A percentile compares a stretch with the other conserved stretches of the same genome.
Evolutionary conservation across 23 tunicate species (phyloP).

Genomic region (Trididemnum miniatum): DNA sequence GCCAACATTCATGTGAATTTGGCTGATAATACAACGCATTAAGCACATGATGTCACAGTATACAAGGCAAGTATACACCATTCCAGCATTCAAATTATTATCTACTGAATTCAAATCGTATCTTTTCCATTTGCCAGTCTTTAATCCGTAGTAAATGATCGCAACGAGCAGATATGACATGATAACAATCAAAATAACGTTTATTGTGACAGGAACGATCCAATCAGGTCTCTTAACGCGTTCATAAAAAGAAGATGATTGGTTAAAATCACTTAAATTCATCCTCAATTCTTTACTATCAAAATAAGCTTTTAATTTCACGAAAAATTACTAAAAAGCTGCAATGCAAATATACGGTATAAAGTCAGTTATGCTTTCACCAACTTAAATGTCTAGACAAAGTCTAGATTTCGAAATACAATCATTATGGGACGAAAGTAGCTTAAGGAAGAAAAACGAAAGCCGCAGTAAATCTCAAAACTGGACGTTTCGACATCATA

Average conservation of each 20-base stretch:
- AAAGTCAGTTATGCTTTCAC: too few species aligned
- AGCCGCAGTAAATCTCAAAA: too few species aligned
- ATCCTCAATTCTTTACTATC: too few species aligned
- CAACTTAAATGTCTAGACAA: too few species aligned
- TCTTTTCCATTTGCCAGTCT: constrained; percentile 39
- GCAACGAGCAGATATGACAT: constrained; percentile 15
- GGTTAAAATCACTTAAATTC: too few species aligned
- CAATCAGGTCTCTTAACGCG: background rate
- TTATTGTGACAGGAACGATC: constrained; percentile 36
- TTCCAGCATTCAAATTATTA: constrained; percentile 29
- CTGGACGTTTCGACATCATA: too few species aligned
- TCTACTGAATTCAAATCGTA: background rate
- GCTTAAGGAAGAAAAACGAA: too few species aligned
- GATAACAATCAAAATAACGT: constrained; percentile 3
- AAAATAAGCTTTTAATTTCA: too few species aligned
- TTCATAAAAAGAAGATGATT: background rate
- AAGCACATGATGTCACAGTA: constrained; percentile 25
- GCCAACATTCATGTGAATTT: constrained; percentile 31
- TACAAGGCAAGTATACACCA: constrained; percentile 29
- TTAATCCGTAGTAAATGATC: constrained; percentile 37
- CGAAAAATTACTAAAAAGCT: too few species aligned
- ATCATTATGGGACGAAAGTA: too few species aligned
- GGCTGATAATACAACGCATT: constrained; percentile 19
- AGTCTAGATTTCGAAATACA: too few species aligned
- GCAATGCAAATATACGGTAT: too few species aligned